Evolutionary conservation across 2,797 vertebrate species (phyloP), one percentile per base, ranked within the genome.

Genomic region (Peromyscus nudipes): DNA sequence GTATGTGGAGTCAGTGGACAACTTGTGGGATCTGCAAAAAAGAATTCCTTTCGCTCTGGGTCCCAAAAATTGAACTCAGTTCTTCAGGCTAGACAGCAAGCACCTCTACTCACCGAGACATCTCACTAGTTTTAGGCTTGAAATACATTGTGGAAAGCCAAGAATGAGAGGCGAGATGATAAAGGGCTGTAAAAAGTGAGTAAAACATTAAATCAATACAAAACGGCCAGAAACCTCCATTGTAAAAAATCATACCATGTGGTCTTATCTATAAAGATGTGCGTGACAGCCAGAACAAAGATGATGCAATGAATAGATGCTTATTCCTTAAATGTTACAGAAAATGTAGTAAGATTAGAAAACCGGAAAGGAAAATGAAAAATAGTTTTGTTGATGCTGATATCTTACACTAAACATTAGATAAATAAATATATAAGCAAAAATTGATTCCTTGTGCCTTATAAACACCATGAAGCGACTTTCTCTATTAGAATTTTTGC

Each of bases 391-490:
- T 64, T 75, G 46, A 75, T 73, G 14, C 23, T 40, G 62, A 81
- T 12, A 60, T 8, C 8, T 96, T 1, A 62, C 12, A 64, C 17
- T 95, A 85, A 95, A 96, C 52, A 77, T 79, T 76, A 95, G 46
- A 83, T 84, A 17, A 91, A 85, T 4, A 80, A 60, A 94, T 14
- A 1, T 46, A 13, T 86, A 87, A 94, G 19, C n/a, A 29, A 96
- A 86, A 19, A 52, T 40, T 49, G n/a, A 46, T 69, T 73, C 60
- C 89, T 57, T 71, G 13, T 85, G 5, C 64, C 6, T 27, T 85
- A 37, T n/a, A 37, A 7, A 71, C 60, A 69, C 0, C 27, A 84
- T 4, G 49, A 64, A 67, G 43, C 52, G 67, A 75, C 9, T 86
- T 9, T 67, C 81, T 96, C 43, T 10, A 14, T 2, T 31, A 19